phyloP scores from a whole-genome alignment of 2,113 vertebrate genomes.

The Indri indri region DNA sequence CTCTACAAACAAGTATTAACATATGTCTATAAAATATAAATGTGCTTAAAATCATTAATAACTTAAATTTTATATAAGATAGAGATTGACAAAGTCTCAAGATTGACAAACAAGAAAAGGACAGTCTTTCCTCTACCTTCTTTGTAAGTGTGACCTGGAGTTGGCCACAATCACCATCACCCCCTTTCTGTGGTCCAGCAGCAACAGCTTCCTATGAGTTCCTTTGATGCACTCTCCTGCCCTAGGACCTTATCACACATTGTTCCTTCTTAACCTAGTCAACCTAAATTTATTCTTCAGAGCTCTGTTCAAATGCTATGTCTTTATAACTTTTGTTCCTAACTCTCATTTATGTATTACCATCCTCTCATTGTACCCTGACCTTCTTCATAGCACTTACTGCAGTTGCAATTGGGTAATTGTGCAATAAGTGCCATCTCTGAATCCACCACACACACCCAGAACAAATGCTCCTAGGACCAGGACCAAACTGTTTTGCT shows the following conservation, averaged over 20 bases:
- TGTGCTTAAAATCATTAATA: neutral
- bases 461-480: neutral
- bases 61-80: neutral
- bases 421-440: neutral
- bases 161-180: neutral
- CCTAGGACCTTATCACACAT: neutral
- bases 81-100: neutral
- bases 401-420: neutral
- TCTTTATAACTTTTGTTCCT: neutral
- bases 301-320: neutral
- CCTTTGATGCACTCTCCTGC: neutral
- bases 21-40: neutral
- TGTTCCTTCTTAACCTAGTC: neutral
- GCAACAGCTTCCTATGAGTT: neutral
- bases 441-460: neutral
- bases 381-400: neutral
- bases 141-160: neutral
- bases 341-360: neutral
- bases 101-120: neutral
- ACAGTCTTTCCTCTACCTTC: neutral
- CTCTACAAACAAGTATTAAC: neutral
- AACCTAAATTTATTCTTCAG: neutral
- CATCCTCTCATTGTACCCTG: neutral
- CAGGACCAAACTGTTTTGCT: neutral
- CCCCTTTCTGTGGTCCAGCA: neutral